Base-by-base conservation (phyloP, 2,113 vertebrate genomes). In the Pardalotus punctatus region DNA sequence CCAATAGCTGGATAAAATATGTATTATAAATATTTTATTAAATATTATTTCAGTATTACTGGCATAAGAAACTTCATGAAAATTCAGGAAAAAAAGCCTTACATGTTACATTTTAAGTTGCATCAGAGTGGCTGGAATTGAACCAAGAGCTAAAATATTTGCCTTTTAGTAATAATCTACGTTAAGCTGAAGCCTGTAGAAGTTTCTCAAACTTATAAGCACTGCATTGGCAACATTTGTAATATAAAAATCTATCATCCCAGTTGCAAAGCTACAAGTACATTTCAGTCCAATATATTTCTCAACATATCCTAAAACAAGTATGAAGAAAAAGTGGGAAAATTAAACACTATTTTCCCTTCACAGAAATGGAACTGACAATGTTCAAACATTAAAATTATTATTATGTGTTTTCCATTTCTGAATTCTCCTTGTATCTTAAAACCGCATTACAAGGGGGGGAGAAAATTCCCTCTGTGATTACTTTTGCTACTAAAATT, bases 401-500 rank as follows among this genome's bases (percentile, higher is more conserved):
- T 45, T 90, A 90, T 70, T 90, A 88, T 9, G 61, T 25, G 70
- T 89, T 83, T 87, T 95, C 78, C 83, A 96, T 47, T 93, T 92
- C 84, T 77, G 53, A 83, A 79, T 89, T 89, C 86, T 90, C 79
- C 53, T 62, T 83, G 50, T 87, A 82, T 94, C 70, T 90, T 94
- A 93, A 97, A 97, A 93, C 43, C 88, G 94, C 64, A 93, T 40
- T 93, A 89, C 43, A 91, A 90, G 33, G 31, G 45, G 45, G 51
- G 60, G 51, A 94, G 80, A 96, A 94, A 94, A 89, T 40, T 40
- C 73, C 56, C 65, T 54, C 66, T 83, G 51, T 91, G 53, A 90
- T 94, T 96, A 91, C 62, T 95, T 95, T 94, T 94, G 82, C 54
- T 94, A 92, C 90, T 92, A 97, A 48, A 95, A 94, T 80, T 96